phyloP scores from a whole-genome alignment of 2,888 invertebrate species.

The Diarsia mendica region DNA sequence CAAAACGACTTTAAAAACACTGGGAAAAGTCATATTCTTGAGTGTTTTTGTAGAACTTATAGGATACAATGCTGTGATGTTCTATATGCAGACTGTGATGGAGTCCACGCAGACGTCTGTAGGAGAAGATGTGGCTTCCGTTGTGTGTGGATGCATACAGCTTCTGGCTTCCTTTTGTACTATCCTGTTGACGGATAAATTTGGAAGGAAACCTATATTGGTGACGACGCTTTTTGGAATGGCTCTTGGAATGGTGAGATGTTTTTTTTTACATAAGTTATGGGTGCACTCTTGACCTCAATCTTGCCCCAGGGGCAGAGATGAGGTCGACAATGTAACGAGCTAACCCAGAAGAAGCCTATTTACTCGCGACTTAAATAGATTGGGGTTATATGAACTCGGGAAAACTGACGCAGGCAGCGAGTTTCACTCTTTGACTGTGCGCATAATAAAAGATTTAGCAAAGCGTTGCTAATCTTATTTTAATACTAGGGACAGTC shows the following conservation, averaged over 20 bases:
- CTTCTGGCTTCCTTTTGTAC: slow-evolving; percentile 33
- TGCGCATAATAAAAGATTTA: too few relatives aligned
- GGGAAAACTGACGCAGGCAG: too few relatives aligned
- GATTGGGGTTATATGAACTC: too few relatives aligned
- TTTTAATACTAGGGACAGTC: background rate
- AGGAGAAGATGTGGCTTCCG: slow-evolving; percentile 19
- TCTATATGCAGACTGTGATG: slow-evolving; percentile 35
- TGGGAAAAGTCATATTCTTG: slow-evolving; percentile 32
- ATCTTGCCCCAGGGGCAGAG: too few relatives aligned
- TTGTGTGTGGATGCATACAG: slow-evolving; percentile 35
- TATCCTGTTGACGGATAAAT: slow-evolving; percentile 21
- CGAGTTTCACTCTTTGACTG: too few relatives aligned
- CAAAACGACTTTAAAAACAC: slow-evolving; percentile 19
- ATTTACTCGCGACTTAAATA: too few relatives aligned
- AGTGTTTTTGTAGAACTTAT: slow-evolving; percentile 22
- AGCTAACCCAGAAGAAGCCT: too few relatives aligned
- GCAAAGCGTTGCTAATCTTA: too few relatives aligned
- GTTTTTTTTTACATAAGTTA: too few relatives aligned
- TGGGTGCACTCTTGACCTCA: too few relatives aligned
- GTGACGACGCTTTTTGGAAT: slow-evolving; percentile 22
- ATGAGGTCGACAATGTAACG: too few relatives aligned
- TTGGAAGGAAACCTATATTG: slow-evolving; percentile 37
- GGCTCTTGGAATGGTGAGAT: slow-evolving; percentile 32
- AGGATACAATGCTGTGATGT: slow-evolving; percentile 25
- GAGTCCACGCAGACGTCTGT: slow-evolving; percentile 27